These are phyloP conservation scores for Leuciscus idus DNA, from an alignment of 2,113 vertebrate species.

Conservation along the genomic window DNA sequence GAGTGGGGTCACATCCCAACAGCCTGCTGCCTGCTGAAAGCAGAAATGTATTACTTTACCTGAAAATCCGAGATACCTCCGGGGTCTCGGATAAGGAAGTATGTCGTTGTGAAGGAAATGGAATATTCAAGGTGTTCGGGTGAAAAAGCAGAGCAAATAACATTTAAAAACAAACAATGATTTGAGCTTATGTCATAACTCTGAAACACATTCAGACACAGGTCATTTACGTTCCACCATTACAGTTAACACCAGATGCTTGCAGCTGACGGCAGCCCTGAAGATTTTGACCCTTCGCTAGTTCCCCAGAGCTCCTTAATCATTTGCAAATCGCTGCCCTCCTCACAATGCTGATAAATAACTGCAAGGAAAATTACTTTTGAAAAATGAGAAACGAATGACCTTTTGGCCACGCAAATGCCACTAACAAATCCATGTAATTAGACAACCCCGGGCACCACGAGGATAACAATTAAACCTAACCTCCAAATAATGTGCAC, in stretches of 20 bases:
- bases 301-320: constrained; percentile 15
- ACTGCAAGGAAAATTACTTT: constrained; percentile 55
- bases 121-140: neutral
- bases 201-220: neutral
- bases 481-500: constrained; percentile 66
- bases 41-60: constrained; percentile 33
- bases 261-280: neutral
- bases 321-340: neutral
- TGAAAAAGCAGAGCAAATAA: neutral
- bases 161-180: constrained; percentile 1
- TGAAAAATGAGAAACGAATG: constrained; percentile 65
- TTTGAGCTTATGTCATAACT: neutral
- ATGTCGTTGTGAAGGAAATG: neutral
- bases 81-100: constrained; percentile 19
- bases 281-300: constrained; percentile 4
- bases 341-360: constrained; percentile 65
- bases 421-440: constrained; percentile 67
- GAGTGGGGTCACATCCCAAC: constrained; percentile 46
- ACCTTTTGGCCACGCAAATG: constrained; percentile 71
- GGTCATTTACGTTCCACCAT: neutral
- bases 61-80: neutral
- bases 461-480: constrained; percentile 71
- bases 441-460: constrained; percentile 65
- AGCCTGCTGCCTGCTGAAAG: constrained; percentile 34
- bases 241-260: constrained; percentile 4